Evolutionary conservation across 2,888 invertebrate genomes (phyloP), one percentile per base, ranked within the genome.

Genomic region (Branchipolynoe longqiensis): DNA sequence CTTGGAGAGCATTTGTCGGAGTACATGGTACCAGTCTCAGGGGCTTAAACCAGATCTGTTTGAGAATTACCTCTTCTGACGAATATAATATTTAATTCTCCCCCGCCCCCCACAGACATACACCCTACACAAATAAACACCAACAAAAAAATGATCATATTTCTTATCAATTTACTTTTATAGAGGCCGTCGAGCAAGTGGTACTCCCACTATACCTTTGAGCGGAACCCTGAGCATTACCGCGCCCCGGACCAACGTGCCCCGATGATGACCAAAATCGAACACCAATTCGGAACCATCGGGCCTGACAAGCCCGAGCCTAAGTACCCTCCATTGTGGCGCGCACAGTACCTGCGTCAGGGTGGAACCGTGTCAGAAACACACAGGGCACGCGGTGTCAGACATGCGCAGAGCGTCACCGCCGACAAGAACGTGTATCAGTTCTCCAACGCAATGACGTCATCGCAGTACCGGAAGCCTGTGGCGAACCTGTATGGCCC

Each of bases 401-500:
- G 92, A 85, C 81, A 86, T 14, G 85, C 69, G n/a, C 85, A 88
- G 69, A 89, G 90, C 48, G 88, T 89, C 40, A 90, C 89, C 6
- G 86, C 87, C 41, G 91, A 92, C 56, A 90, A 91, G n/a, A 92
- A 92, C 69, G 88, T 92, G 8, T 93, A 93, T 86, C 92, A 90
- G 18, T 92, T 91, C 88, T 92, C 92, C 41, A 93, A 92, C 88
- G 90, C 90, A 87, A 93, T 93, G 93, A 93, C 93, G 41, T 92
- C 92, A 28, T 91, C 92, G 8, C 88, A 89, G 84, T 93, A 93
- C 87, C 86, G 92, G 78, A 90, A 90, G 25, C 93, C 93, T 0
- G 92, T 93, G n/a, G 91, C 92, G 78, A 91, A 92, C 31, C 88
- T 92, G n/a, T 92, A 90, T 88, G 93, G 93, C n/a, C 93, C 92